Evolutionary conservation across 2,888 invertebrate genomes (phyloP), one percentile per base, ranked within the genome.

Genomic region (Platypus cylindrus): DNA sequence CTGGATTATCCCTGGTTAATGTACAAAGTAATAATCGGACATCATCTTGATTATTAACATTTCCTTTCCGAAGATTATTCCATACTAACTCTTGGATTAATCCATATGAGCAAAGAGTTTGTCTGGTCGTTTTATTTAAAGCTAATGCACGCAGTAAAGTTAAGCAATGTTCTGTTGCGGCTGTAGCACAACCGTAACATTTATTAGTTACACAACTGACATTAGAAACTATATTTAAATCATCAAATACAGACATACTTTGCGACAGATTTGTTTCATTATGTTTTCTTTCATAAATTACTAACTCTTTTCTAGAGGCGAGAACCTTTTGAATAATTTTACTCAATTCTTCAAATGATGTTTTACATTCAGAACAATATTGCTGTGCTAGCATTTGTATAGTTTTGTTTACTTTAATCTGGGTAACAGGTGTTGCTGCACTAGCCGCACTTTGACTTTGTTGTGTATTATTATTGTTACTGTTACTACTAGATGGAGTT

Each of bases 301-400:
- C 85, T 24, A 95, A 64, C 58, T 94, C 93, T 51, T 85, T 79
- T 15, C 86, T 70, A 55, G 90, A 91, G 0, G 94, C 91, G 44
- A 91, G 67, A 4, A 41, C 91, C 56, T 86, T 81, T 68, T 91
- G 82, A 47, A 83, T 83, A 44, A 83, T 81, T 62, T 83, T 83
- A 54, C 82, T 91, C 2, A 97, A 70, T 55, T 95, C 95, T 55
- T 95, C 95, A 59, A 94, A 95, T 5, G 90, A 84, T 3, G 81
- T 79, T 59, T 89, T 89, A 57, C 93, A 94, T 52, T 97, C 95
- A 29, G 79, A 82, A 59, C 93, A 91, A 63, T 95, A 95, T 56
- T 89, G 86, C 59, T 91, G 90, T 2, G 94, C 94, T 24, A 95
- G 68, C 46, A 87, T 75, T 58, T 95, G 94, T 50, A 95, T 94